A percentile compares a stretch with the other conserved stretches of the same genome.
Conservation (phyloP, 2,797 vertebrate genomes). For the Molossus molossus region DNA sequence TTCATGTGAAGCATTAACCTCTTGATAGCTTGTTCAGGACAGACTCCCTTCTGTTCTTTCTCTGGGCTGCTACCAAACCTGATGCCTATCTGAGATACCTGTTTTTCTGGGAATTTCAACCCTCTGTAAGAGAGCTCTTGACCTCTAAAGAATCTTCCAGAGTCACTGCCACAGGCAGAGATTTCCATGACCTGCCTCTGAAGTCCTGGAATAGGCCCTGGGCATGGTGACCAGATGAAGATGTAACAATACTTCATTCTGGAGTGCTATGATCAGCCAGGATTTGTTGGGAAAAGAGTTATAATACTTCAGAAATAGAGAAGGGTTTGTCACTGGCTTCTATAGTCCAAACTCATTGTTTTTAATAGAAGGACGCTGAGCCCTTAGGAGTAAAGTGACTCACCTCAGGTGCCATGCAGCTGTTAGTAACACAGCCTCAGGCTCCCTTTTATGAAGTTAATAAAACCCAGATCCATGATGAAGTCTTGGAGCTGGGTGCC, state of each 20-base stretch:
- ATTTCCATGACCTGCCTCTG: neutral
- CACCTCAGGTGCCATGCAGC: neutral
- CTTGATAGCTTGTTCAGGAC: conserved; percentile 80
- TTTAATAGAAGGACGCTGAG: neutral
- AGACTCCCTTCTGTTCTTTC: conserved; percentile 83
- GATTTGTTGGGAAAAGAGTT: neutral
- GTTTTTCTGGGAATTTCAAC: conserved; percentile 65
- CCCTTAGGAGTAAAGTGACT: neutral
- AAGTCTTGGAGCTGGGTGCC: neutral
- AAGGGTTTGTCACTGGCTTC: neutral
- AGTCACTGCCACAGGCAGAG: neutral
- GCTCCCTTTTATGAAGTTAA: neutral
- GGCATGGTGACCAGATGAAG: conserved; percentile 9
- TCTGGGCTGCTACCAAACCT: conserved; percentile 67
- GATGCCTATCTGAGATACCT: conserved; percentile 66
- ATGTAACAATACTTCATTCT: neutral
- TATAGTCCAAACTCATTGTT: neutral
- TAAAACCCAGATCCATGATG: neutral
- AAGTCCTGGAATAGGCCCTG: neutral
- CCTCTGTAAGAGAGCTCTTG: conserved; percentile 37
- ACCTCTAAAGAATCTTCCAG: neutral
- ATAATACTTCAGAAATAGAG: conserved; percentile 46
- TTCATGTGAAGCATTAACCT: conserved; percentile 81
- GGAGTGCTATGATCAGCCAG: neutral
- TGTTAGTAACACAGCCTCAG: neutral